A percentile compares a stretch with the other conserved stretches of the same genome.
phyloP scores from a whole-genome alignment of 1,140 invertebrate genomes.

The Drosophila albomicans region DNA sequence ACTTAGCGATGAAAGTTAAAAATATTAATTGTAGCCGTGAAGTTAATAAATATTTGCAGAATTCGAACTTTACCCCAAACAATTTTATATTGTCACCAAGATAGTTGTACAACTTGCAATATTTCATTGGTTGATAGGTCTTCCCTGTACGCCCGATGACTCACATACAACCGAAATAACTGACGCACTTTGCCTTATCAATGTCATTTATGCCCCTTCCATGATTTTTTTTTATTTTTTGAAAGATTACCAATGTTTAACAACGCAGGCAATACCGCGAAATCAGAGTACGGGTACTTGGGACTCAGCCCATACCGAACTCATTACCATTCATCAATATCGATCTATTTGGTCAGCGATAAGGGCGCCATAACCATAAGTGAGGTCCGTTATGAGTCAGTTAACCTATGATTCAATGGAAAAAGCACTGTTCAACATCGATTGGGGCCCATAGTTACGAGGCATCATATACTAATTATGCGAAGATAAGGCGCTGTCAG shows the following conservation, averaged over 20 bases:
- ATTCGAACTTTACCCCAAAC: not conserved
- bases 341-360: conserved; percentile 25
- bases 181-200: conserved; percentile 23
- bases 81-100: not conserved
- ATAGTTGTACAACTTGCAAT: not conserved
- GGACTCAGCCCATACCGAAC: not conserved
- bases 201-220: conserved; percentile 10
- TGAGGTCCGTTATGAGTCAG: conserved; percentile 16
- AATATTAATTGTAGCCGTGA: not conserved
- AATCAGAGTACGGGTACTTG: conserved; percentile 11
- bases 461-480: conserved; percentile 8
- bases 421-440: conserved; percentile 4
- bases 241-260: conserved; percentile 27
- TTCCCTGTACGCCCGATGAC: conserved; percentile 25
- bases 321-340: conserved; percentile 31
- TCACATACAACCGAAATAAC: conserved; percentile 3
- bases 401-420: conserved; percentile 14
- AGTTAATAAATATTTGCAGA: not conserved
- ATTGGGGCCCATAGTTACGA: not conserved
- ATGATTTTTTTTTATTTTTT: conserved; percentile 11
- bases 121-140: conserved; percentile 1
- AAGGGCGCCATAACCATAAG: conserved; percentile 5
- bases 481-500: not conserved
- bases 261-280: not conserved
- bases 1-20: not conserved